Conservation (phyloP, 2,888 invertebrate species). For the Eupeodes latifasciatus region DNA sequence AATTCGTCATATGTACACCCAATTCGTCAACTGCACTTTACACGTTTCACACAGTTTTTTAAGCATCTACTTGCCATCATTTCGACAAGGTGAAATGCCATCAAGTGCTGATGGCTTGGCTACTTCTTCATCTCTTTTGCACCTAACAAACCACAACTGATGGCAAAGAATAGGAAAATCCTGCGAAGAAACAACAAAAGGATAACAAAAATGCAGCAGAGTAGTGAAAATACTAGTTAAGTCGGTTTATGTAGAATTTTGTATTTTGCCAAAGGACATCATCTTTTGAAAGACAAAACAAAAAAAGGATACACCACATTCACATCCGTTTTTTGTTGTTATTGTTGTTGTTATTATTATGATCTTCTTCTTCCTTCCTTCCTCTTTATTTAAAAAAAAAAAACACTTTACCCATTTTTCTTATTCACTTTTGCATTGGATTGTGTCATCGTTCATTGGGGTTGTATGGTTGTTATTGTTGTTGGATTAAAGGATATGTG, state of each 20-base stretch:
- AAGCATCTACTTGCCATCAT: conserved; percentile 64
- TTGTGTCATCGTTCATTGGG: conserved; percentile 34
- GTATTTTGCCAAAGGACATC: conserved; percentile 64
- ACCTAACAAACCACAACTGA: conserved; percentile 55
- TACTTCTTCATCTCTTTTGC: conserved; percentile 38
- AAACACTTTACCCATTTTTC: conserved; percentile 31
- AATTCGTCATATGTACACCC: background rate
- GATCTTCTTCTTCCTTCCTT: conserved; percentile 34
- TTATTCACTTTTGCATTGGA: conserved; percentile 28
- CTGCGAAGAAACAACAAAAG: conserved; percentile 13
- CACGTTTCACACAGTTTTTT: conserved; percentile 56
- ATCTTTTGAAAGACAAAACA: conserved; percentile 13
- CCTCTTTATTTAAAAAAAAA: too few species aligned
- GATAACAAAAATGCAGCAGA: too few species aligned
- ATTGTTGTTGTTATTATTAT: background rate
- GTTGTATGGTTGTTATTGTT: background rate
- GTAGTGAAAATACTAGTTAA: conserved; percentile 20
- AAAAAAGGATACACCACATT: conserved; percentile 30
- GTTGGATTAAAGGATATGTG: conserved; percentile 17
- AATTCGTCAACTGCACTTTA: conserved; percentile 63
- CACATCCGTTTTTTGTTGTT: conserved; percentile 63
- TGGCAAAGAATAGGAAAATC: background rate
- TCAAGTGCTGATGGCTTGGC: conserved; percentile 38
- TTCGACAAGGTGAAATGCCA: conserved; percentile 75
- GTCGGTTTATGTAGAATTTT: conserved; percentile 16